Evolutionary conservation across 2,888 invertebrate genomes (phyloP).

Genomic region (Sclerodermus sp.): DNA sequence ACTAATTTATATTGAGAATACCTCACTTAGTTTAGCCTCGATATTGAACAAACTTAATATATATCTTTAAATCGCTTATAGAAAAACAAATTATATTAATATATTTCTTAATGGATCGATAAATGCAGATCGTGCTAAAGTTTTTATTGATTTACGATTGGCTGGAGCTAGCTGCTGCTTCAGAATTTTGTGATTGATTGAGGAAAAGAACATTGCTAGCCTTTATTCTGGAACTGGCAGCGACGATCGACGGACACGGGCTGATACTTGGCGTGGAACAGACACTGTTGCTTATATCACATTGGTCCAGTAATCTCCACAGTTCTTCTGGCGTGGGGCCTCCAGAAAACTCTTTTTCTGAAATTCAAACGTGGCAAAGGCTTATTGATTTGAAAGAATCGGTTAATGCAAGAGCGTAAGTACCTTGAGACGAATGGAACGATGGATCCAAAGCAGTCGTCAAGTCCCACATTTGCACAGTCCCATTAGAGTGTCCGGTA

Average conservation of each 20-base stretch:
- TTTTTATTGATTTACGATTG: too few relatives aligned
- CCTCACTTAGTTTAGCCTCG: too few relatives aligned
- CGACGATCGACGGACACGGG: slow-evolving; percentile 66
- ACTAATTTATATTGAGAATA: too few relatives aligned
- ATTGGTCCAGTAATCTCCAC: slow-evolving; percentile 87
- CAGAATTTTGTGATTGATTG: slow-evolving; percentile 60
- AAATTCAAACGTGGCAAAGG: slow-evolving; percentile 16
- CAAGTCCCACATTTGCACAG: slow-evolving; percentile 98
- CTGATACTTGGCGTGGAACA: slow-evolving; percentile 80
- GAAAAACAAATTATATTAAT: too few relatives aligned
- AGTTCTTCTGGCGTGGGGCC: slow-evolving; percentile 94
- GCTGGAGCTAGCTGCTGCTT: slow-evolving; percentile 7
- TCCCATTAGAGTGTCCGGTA: slow-evolving; percentile 90
- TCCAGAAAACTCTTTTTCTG: slow-evolving; percentile 69
- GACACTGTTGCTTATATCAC: slow-evolving; percentile 84
- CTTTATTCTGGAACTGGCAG: slow-evolving; percentile 58
- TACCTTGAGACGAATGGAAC: slow-evolving; percentile 61
- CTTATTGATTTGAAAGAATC: background rate
- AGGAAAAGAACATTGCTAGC: slow-evolving; percentile 68
- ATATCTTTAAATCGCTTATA: too few relatives aligned
- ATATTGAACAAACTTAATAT: too few relatives aligned
- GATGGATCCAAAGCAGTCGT: slow-evolving; percentile 87
- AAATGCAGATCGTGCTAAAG: too few relatives aligned
- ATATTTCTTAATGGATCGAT: too few relatives aligned
- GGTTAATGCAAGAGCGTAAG: too few relatives aligned